Percentiles rank a stretch among this genome's conserved stretches.
phyloP scores from a whole-genome alignment of 2,797 vertebrate genomes.

The Avahi laniger region DNA sequence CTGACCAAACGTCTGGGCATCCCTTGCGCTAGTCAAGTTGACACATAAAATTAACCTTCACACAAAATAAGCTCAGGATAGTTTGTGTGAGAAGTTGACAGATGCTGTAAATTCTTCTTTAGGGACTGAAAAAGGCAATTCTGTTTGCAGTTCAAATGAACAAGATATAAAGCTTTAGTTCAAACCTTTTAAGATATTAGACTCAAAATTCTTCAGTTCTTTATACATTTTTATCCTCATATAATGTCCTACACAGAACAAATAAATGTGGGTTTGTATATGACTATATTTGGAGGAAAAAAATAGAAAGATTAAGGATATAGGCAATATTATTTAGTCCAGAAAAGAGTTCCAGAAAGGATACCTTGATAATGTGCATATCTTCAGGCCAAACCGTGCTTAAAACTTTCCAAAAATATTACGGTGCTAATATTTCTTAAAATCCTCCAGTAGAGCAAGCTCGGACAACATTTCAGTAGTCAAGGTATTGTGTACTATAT shows the following conservation, averaged over 20 bases:
- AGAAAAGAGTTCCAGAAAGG: neutral
- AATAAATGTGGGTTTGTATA: neutral
- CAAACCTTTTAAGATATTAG: neutral
- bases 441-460: neutral
- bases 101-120: neutral
- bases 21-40: neutral
- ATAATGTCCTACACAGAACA: neutral
- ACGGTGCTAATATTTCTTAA: neutral
- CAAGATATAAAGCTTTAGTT: neutral
- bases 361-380: neutral
- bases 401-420: slow-evolving; percentile 4
- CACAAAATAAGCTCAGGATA: neutral
- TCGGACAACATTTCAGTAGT: neutral
- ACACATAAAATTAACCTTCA: neutral
- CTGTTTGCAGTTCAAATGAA: neutral
- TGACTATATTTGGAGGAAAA: neutral
- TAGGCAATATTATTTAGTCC: neutral
- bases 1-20: neutral
- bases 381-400: neutral
- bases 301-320: neutral
- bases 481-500: too few species aligned
- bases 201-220: neutral
- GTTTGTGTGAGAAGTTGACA: slow-evolving; percentile 14
- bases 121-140: neutral
- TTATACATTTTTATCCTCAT: neutral